Base-by-base conservation (phyloP, 1,140 invertebrate species). In the Hypothenemus hampei region DNA sequence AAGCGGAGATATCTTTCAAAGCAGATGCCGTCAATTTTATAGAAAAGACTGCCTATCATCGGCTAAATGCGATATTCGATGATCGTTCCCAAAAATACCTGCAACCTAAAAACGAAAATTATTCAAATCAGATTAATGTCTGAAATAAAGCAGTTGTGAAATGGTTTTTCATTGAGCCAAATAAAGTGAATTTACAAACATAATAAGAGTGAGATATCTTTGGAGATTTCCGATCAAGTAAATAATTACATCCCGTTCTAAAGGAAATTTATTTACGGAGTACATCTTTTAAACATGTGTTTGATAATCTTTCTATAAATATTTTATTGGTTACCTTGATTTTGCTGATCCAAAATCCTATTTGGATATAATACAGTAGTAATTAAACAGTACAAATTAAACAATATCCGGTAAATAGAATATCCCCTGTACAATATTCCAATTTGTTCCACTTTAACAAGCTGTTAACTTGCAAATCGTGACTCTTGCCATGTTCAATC, bases 381-480 rank as follows among this genome's bases (percentile, higher is more conserved):
- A n/a, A n/a, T n/a, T n/a, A n/a, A n/a, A n/a, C n/a, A n/a, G n/a
- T n/a, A n/a, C n/a, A n/a, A n/a, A n/a, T n/a, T n/a, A n/a, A n/a
- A n/a, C n/a, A n/a, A n/a, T n/a, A n/a, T n/a, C n/a, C n/a, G n/a
- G n/a, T n/a, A n/a, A n/a, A n/a, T n/a, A n/a, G n/a, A n/a, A n/a
- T n/a, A n/a, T n/a, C n/a, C n/a, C n/a, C n/a, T n/a, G n/a, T n/a
- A n/a, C n/a, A n/a, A n/a, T n/a, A n/a, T 31, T 13, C 26, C 13
- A 31, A 31, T 31, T 31, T 31, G 26, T 45, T 24, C 24, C 43
- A 26, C 43, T 45, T 26, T 29, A 45, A 31, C 43, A 45, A 31
- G 43, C 43, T 45, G 43, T 45, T 45, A 29, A 45, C 43, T 45
- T 45, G 43, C 43, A 45, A 45, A 45, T 24, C 8, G n/a, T 13